A percentile compares a stretch with the other conserved stretches of the same genome.
Conservation (phyloP, 2,113 vertebrate species). For the zebrafish (Danio rerio) region GRCz12tu NC_133188.1:28857001-28857500, state of each 20-base stretch:
- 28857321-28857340: slow-evolving; percentile 52
- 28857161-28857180: slow-evolving; percentile 25
- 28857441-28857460: no score
- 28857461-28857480: no score
- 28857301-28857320: slow-evolving; percentile 28
- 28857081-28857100: background rate
- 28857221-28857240: slow-evolving; percentile 29
- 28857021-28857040: no score
- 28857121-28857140: slow-evolving; percentile 19
- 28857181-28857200: slow-evolving; percentile 20
- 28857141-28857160: background rate
- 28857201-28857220: slow-evolving; percentile 33
- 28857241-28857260: slow-evolving; percentile 35
- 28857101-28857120: background rate
- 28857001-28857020: no score
- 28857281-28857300: slow-evolving; percentile 47
- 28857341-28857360: slow-evolving; percentile 52
- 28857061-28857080: no score
- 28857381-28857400: slow-evolving; percentile 36
- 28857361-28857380: slow-evolving; percentile 23
- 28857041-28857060: no score
- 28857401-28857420: background rate
- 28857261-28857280: slow-evolving; percentile 47
- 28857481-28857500: no score
- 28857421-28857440: slow-evolving; percentile 10